Evolutionary conservation across 2,113 vertebrate species (phyloP).

Genomic region (Alexandromys fortis): DNA sequence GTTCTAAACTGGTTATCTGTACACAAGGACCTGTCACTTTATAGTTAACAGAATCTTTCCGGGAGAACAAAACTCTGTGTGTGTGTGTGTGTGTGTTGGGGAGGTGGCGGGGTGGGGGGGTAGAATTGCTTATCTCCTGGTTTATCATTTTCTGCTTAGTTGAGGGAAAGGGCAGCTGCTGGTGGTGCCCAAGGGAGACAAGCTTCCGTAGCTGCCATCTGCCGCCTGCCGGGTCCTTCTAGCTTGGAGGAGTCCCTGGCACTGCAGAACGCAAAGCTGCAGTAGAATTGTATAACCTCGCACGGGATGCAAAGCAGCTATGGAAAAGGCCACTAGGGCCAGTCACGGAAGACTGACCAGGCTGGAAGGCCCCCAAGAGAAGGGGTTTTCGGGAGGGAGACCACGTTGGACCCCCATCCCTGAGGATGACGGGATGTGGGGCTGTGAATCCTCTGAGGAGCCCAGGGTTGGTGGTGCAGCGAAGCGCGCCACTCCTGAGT

Average conservation of each 20-base stretch:
- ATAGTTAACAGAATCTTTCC: not conserved
- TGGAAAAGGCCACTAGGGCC: not conserved
- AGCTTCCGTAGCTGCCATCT: not conserved
- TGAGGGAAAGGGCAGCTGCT: not conserved
- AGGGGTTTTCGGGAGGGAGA: fast-evolving
- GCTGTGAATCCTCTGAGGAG: not conserved
- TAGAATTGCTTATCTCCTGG: not conserved
- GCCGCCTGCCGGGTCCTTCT: conserved; percentile 16
- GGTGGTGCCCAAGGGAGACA: not conserved
- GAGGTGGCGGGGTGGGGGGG: not conserved
- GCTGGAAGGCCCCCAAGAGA: not conserved
- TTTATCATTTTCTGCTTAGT: not conserved
- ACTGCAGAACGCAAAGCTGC: conserved; percentile 52
- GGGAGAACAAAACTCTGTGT: not conserved
- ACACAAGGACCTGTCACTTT: not conserved
- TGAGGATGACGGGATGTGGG: too few relatives aligned
- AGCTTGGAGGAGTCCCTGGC: not conserved
- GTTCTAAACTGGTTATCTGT: not conserved
- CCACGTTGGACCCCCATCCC: not conserved
- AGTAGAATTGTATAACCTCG: conserved; percentile 60
- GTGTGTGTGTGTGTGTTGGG: too few relatives aligned
- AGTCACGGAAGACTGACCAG: not conserved
- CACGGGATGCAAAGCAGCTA: not conserved
- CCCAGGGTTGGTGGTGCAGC: too few relatives aligned
- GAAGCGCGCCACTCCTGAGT: fast-evolving